phyloP scores from a whole-genome alignment of 2,888 invertebrate species.

The Pollenia angustigena region DNA sequence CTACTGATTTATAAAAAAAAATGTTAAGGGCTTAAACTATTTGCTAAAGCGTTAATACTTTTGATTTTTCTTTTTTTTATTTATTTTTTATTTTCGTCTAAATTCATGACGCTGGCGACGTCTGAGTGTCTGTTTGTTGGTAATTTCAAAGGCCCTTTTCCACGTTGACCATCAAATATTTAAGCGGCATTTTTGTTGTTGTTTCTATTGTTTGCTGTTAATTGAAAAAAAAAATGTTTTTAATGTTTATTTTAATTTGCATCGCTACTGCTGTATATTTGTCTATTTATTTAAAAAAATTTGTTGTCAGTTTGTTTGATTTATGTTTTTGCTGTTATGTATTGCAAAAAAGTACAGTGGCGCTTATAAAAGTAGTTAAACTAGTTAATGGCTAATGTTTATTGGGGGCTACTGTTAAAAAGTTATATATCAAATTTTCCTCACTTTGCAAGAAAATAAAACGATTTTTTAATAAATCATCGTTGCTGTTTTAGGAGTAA shows the following conservation, averaged over 20 bases:
- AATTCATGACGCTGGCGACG: neutral
- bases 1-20: constrained; percentile 42
- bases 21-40: neutral
- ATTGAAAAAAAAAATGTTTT: constrained; percentile 22
- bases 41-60: too few species aligned
- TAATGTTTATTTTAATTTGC: constrained; percentile 53
- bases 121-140: neutral
- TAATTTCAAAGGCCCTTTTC: constrained; percentile 15
- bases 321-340: constrained; percentile 2
- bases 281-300: neutral
- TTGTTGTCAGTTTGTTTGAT: constrained; percentile 12
- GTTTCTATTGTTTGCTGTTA: constrained; percentile 19
- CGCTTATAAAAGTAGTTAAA: too few species aligned
- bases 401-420: too few species aligned
- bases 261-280: neutral
- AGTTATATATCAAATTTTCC: too few species aligned
- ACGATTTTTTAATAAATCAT: too few species aligned
- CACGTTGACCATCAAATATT: constrained; percentile 32
- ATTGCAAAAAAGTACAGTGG: too few species aligned
- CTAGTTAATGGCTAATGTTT: too few species aligned
- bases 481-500: too few species aligned
- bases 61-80: neutral
- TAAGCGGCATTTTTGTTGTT: constrained; percentile 5
- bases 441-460: too few species aligned
- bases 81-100: neutral